Percentiles rank a stretch among this genome's conserved stretches.
phyloP scores from a whole-genome alignment of 2,797 vertebrate genomes.

The Pseudomugil tenellus region DNA sequence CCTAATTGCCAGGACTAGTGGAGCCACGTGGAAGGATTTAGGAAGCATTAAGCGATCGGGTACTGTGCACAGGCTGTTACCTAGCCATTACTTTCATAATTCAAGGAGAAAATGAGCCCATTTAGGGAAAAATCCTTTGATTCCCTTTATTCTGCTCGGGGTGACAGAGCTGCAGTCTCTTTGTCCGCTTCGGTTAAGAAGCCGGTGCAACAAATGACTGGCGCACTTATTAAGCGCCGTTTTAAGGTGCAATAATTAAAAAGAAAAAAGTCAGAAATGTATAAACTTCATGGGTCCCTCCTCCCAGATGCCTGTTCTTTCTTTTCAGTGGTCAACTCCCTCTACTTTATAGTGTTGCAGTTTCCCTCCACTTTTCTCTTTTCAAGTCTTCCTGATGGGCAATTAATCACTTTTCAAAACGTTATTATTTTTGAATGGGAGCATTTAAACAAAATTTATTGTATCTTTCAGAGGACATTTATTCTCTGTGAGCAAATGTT shows the following conservation, averaged over 20 bases:
- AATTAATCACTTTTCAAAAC: conserved; percentile 77
- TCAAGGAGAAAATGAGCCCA: conserved; percentile 99
- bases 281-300: conserved; percentile 44
- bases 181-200: conserved; percentile 83
- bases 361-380: conserved; percentile 60
- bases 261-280: conserved; percentile 75
- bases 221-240: conserved; percentile 79
- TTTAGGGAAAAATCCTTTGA: conserved; percentile 94
- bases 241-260: conserved; percentile 67
- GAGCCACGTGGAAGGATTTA: conserved; percentile 99
- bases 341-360: conserved; percentile 56
- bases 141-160: conserved; percentile 89
- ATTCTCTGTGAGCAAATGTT: conserved; percentile 20
- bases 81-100: conserved; percentile 99
- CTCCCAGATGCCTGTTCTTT: conserved; percentile 38
- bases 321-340: conserved; percentile 31
- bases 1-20: conserved; percentile 96
- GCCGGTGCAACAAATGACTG: conserved; percentile 83
- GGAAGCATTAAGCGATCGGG: conserved; percentile 95
- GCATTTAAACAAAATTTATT: conserved; percentile 3
- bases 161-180: conserved; percentile 81
- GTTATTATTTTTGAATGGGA: conserved; percentile 40
- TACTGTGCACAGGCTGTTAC: conserved; percentile 99
- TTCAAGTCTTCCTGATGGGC: conserved; percentile 67
- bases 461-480: conserved; percentile 8